Evolutionary conservation across 1,140 invertebrate genomes (phyloP), one percentile per base, ranked within the genome.

Genomic region (Acromyrmex charruanus): DNA sequence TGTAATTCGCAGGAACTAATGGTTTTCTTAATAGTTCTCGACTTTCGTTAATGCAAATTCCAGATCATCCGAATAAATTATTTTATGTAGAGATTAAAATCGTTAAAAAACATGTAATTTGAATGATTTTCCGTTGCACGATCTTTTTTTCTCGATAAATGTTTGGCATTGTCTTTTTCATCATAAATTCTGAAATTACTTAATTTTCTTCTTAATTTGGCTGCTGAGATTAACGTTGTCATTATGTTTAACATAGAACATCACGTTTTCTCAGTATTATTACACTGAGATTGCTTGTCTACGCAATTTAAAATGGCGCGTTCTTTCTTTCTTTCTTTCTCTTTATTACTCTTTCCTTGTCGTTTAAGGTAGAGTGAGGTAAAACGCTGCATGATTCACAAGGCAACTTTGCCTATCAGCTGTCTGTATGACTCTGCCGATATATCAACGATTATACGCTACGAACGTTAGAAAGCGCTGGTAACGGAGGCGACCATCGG

Each of bases 391-490:
- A 21, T 49, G 68, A 61, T 82, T 25, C 35, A 21, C 68, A 14
- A 51, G 58, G 55, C 14, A 75, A 82, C 80, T 75, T 75, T 61
- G 9, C 39, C 69, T 75, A 74, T 84, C 69, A 74, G 69, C 69
- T 84, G 69, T 84, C 80, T 18, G 44, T 14, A 74, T 51, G 28
- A 61, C 69, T 84, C 71, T 72, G 39, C 69, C 69, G 39, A 84
- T 75, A 61, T 75, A 84, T 84, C 69, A 75, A 84, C 39, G 69
- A 75, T 84, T 84, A 84, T 84, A 44, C 39, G 55, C 55, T 69
- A n/a, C 68, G 80, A 84, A 75, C n/a, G 69, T 61, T 63, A 59
- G 55, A 75, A 84, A 84, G 55, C 55, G 80, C 69, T n/a, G 28
- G 49, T 61, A 84, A 84, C 72, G 39, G 80, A 39, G 25, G 68